Evolutionary conservation across 2,797 vertebrate species (phyloP).

Genomic region (Borostomias antarcticus): DNA sequence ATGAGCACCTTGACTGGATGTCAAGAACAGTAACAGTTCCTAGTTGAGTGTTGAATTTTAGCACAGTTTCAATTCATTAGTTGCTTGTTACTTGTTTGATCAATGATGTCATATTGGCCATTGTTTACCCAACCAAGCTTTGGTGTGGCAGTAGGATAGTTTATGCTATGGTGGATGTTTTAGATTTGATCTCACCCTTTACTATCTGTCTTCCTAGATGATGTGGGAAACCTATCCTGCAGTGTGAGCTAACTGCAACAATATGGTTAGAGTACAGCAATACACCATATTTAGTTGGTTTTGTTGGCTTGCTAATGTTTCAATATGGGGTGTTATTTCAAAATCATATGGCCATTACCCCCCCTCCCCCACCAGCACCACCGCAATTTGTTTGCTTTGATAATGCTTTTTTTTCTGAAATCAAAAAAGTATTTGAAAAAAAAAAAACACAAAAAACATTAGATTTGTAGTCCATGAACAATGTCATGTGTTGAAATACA

Average conservation of each 20-base stretch:
- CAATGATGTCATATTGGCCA: constrained; percentile 67
- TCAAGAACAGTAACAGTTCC: constrained; percentile 60
- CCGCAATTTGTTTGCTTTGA: constrained; percentile 71
- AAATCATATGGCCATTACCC: constrained; percentile 64
- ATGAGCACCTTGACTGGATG: constrained; percentile 73
- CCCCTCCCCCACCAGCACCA: constrained; percentile 28
- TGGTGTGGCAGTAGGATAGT: constrained; percentile 77
- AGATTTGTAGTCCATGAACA: constrained; percentile 59
- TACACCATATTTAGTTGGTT: constrained; percentile 78
- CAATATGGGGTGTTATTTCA: constrained; percentile 70
- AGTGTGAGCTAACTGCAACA: constrained; percentile 72
- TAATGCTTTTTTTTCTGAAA: constrained; percentile 64
- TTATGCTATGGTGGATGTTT: constrained; percentile 77
- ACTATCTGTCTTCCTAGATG: constrained; percentile 81
- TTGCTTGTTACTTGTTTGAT: constrained; percentile 69
- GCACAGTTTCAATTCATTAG: constrained; percentile 69
- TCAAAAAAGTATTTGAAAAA: constrained; percentile 26
- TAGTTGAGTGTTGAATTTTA: constrained; percentile 55
- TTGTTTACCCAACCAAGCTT: constrained; percentile 74
- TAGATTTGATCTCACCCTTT: constrained; percentile 77
- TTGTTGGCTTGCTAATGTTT: constrained; percentile 77
- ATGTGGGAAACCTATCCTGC: constrained; percentile 75
- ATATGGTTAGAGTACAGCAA: constrained; percentile 79
- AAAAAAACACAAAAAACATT: constrained; percentile 33
- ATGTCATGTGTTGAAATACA: constrained; percentile 69